Evolutionary conservation across 2,113 vertebrate genomes (phyloP).

Genomic region (Epinephelus lanceolatus): DNA sequence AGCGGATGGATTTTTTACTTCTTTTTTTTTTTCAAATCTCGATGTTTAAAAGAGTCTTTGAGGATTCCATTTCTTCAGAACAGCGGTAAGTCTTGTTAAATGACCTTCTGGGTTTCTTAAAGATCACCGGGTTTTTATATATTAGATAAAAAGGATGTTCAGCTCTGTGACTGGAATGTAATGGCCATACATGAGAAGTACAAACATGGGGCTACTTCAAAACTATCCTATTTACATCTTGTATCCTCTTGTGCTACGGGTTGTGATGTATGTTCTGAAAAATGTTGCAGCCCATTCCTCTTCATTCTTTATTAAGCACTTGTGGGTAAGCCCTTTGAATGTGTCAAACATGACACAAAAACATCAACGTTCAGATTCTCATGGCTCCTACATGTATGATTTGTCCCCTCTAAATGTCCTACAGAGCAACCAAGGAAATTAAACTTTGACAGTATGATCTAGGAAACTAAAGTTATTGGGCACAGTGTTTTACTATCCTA

Average conservation of each 20-base stretch:
- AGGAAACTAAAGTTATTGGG: not conserved
- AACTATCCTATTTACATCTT: no score
- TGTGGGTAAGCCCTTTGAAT: no score
- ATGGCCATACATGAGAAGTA: not conserved
- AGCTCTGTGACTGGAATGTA: not conserved
- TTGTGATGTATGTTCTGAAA: not conserved
- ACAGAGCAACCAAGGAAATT: not conserved
- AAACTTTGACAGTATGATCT: not conserved
- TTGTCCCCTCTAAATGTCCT: not conserved
- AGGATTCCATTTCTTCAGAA: not conserved
- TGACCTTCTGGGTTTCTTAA: no score
- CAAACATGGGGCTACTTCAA: not conserved
- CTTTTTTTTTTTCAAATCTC: no score
- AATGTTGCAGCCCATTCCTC: not conserved
- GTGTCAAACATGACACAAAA: no score
- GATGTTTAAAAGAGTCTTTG: no score
- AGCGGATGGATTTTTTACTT: no score
- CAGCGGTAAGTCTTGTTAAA: not conserved
- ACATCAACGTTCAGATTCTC: not conserved
- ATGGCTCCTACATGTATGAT: not conserved
- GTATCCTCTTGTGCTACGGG: not conserved
- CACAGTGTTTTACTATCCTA: not conserved
- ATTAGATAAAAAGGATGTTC: not conserved
- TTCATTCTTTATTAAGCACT: not conserved
- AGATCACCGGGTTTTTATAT: no score